Base-by-base conservation (phyloP, 2,797 vertebrate genomes). In the Sebastes taczanowskii region DNA sequence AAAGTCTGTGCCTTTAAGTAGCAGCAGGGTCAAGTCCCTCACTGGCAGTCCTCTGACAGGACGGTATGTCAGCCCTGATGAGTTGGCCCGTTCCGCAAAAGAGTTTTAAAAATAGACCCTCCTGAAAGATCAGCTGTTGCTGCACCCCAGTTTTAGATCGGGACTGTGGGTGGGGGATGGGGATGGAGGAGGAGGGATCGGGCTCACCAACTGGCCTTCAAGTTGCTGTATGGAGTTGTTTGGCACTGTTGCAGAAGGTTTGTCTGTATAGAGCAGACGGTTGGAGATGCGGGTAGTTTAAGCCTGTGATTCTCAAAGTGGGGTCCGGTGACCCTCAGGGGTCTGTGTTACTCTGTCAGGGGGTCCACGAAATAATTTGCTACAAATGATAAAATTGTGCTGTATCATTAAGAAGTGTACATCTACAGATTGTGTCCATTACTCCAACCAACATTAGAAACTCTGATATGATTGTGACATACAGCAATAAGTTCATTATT, bases 61-160 rank as follows among this genome's bases (percentile, higher is more conserved):
- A 82, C 60, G 91, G 93, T 88, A 93, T 95, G 91, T 84, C 76
- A n/a, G 84, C 66, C 67, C 86, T 93, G 89, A 92, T 94, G 91
- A 94, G 87, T 88, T 88, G 90, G 92, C 90, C 89, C 61, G 71
- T 89, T 93, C 92, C 83, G 90, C 92, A 91, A 83, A 88, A 90
- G 89, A 74, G 90, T 35, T 94, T 94, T 95, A 96, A 94, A 96
- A 95, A 96, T 96, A 96, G 95, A 93, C 73, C 7, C 71, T 90
- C 83, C 85, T 90, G 89, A 88, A 92, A 89, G 86, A 94, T 93
- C 95, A 96, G 95, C 94, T 96, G 95, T 94, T 94, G 78, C 89
- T 90, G 80, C 88, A 82, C 81, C 88, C 92, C 74, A 75, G 72
- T 89, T 91, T 91, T 82, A 89, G 88, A 84, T 46, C 5, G 22